Evolutionary conservation across 2,888 invertebrate species (phyloP), one percentile per base, ranked within the genome.

Genomic region (Zelleria hepariella): DNA sequence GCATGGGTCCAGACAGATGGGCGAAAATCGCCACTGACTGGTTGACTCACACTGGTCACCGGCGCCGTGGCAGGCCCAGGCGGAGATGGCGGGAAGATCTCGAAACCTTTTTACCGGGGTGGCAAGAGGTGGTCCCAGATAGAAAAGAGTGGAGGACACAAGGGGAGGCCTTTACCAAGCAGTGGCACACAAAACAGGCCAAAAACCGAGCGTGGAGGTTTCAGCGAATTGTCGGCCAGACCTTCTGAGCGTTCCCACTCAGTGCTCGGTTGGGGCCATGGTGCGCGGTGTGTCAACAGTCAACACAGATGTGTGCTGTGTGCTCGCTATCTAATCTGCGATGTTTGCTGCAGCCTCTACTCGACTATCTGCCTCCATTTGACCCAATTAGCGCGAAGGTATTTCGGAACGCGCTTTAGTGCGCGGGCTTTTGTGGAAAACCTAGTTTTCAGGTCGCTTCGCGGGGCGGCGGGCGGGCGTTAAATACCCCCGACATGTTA

Each of bases 301-400:
- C 20, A 54, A 25, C 54, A 54, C 23, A 18, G 24, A 25, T 54
- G 25, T 54, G 25, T 54, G 54, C 54, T 54, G 26, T 83, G 82
- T 72, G 65, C 63, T 68, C 57, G 63, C 66, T 85, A 85, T 85
- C 85, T 86, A 75, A 86, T 86, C 84, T 73, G 59, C 52, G 21
- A 23, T 82, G 77, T 82, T 80, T 80, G 32, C 32, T 15, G 74
- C 83, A 82, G 83, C 85, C 83, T 85, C 82, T 77, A n/a, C 24
- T 25, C 15, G 54, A 8, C 25, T 26, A 27, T 54, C 25, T 25
- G 54, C 54, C 26, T 26, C 24, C 54, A 54, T 26, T 18, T 54
- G 54, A 54, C 54, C 54, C 26, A 54, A 25, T 54, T 53, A 49
- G 7, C 51, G 23, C 20, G 15, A 15, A 51, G 51, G 51, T 21